Evolutionary conservation across 2,797 vertebrate species (phyloP).

Genomic region (Merluccius polli): DNA sequence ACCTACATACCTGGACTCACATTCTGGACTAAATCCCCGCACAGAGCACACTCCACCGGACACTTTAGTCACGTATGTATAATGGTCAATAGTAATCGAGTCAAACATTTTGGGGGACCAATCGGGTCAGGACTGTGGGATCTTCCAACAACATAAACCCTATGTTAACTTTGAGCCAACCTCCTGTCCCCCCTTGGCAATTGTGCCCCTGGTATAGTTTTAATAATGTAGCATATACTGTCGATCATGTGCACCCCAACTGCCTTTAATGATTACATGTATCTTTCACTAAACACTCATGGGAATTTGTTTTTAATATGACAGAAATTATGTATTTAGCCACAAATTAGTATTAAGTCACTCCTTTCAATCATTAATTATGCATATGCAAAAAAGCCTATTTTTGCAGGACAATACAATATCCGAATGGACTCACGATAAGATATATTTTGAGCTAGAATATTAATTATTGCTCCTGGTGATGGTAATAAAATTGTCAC

Average conservation of each 20-base stretch:
- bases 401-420: neutral
- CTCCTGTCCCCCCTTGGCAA: no score
- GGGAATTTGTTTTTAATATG: neutral
- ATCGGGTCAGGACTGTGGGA: no score
- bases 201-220: no score
- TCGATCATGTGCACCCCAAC: neutral
- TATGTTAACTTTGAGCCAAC: no score
- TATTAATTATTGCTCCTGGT: conserved; percentile 26
- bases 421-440: neutral
- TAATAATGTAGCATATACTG: neutral
- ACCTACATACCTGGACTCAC: neutral
- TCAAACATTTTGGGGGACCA: no score
- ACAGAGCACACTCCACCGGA: no score
- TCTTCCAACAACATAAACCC: no score
- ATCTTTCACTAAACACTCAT: neutral
- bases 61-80: neutral
- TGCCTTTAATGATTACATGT: neutral
- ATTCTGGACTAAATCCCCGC: no score
- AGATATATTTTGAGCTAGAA: conserved; percentile 11
- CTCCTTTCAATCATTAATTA: neutral
- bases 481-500: conserved; percentile 46
- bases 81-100: neutral
- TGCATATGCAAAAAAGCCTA: neutral
- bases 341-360: neutral
- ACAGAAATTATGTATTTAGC: neutral